Evolutionary conservation across 2,113 vertebrate species (phyloP), one percentile per base, ranked within the genome.

Genomic region (Leptobrachium ailaonicum): DNA sequence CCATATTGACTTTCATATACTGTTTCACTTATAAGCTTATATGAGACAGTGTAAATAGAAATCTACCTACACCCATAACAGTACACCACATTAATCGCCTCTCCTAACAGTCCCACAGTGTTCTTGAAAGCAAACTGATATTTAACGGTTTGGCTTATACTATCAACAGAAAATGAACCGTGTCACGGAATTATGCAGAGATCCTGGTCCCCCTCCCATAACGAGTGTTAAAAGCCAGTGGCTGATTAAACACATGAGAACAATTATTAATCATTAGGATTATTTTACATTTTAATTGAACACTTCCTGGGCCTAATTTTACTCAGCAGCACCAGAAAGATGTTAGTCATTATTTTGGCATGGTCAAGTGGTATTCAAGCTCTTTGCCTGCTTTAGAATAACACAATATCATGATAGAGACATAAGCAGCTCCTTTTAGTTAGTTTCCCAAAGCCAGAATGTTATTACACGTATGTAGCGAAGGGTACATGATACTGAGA

Each of bases 181-280:
- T 64, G 62, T 64, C 32, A 64, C n/a, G 2, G 6, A 6, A 64
- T 64, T 40, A 64, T 32, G 40, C 20, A 64, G 56, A 60, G 13
- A 60, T 13, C 56, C 56, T 1, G 66, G 60, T 40, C 8, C 47
- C 6, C n/a, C 11, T 6, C 64, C 40, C 32, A 41, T 42, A 43
- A 20, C 8, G 13, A 62, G 54, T 62, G 72, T 74, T 41, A 74
- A 73, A 74, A 60, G 72, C 62, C 72, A 43, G 13, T 62, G 44
- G 12, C 32, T 32, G 12, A 63, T 71, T 43, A 77, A 70, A 64
- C 76, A 78, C 67, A 43, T 78, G 76, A 78, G 68, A 71, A 56
- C 56, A 78, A 78, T 78, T 78, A 78, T 71, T 47, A 78, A 71
- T 78, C 68, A 78, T 63, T 78, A 70, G 13, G 32, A 64, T 71